Base-by-base conservation (phyloP, 2,797 vertebrate species). In the Lepilemur septentrionalis region DNA sequence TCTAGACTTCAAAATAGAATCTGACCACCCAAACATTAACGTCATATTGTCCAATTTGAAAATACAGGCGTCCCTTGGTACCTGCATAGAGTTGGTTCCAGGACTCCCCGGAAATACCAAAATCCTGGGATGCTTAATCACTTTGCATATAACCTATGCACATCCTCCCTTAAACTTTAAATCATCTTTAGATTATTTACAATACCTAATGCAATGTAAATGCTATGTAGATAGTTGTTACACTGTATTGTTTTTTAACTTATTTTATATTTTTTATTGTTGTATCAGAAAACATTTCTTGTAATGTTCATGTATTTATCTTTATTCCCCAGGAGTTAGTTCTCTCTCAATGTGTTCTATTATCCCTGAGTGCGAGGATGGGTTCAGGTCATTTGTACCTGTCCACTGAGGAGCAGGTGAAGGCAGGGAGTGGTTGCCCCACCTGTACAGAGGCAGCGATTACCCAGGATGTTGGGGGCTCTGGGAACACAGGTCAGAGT, bases 1-100 rank as follows among this genome's bases (percentile, higher is more conserved):
- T 61, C 94, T n/a, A 97, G 86, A 70, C 70, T 96, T 94, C 50
- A 97, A 96, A 96, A 89, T n/a, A 97, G 76, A 95, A 96, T 94
- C 55, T 91, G 87, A 96, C 79, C 89, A 94, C 93, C 38, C 65
- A 96, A 97, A 93, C 89, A 96, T 90, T 93, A 96, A 85, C 50
- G 38, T 43, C 83, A 17, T 73, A 96, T 88, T 95, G 84, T 96
- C 93, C 84, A 95, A 85, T 78, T 80, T 69, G 75, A 93, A 97
- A 65, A 81, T 69, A 86, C 23, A 52, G 20, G 23, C 3, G 48
- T 35, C 48, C 48, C 32, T 52, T 78, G 48, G 5, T 52, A 52
- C 50, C 73, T 48, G 20, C 23, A 32, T n/a, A 12, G 48, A 20
- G 32, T 23, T 52, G 75, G 48, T 50, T 78, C 46, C 32, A 78